Percentiles rank a stretch among this genome's conserved stretches.
Evolutionary conservation across 2,888 invertebrate species (phyloP).

Genomic region (Vanessa cardui): DNA sequence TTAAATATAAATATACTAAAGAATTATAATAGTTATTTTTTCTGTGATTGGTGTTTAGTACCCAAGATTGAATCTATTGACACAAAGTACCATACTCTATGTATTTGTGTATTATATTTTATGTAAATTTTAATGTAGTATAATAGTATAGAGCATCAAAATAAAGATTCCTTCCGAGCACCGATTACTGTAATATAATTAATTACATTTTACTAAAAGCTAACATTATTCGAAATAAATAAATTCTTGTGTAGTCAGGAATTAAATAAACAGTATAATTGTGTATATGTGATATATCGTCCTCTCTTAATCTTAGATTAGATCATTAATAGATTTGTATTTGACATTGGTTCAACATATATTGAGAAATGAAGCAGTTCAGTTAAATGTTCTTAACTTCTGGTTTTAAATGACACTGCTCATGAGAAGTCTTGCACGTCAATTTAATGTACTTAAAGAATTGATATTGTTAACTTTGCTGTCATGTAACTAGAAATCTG

Average conservation of each 20-base stretch:
- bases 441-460: conserved; percentile 67
- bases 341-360: conserved; percentile 13
- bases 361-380: conserved; percentile 11
- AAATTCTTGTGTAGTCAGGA: conserved; percentile 30
- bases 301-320: conserved; percentile 37
- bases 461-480: conserved; percentile 58
- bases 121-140: conserved; percentile 46
- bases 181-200: conserved; percentile 34
- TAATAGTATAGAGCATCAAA: conserved; percentile 39
- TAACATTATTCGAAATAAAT: conserved; percentile 29
- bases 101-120: conserved; percentile 55
- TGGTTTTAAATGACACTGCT: conserved; percentile 33
- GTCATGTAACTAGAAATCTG: conserved; percentile 34
- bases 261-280: conserved; percentile 32
- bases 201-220: conserved; percentile 26
- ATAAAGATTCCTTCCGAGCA: conserved; percentile 19
- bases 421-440: conserved; percentile 39
- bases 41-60: conserved; percentile 50
- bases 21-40: conserved; percentile 43
- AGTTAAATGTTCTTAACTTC: conserved; percentile 28
- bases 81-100: conserved; percentile 60
- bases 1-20: conserved; percentile 51
- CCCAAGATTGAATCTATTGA: conserved; percentile 59
- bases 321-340: conserved; percentile 29
- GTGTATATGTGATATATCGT: conserved; percentile 40